These are phyloP conservation scores for Irena cyanogastra DNA, from an alignment of 2,113 vertebrate species.

Conservation along the genomic window DNA sequence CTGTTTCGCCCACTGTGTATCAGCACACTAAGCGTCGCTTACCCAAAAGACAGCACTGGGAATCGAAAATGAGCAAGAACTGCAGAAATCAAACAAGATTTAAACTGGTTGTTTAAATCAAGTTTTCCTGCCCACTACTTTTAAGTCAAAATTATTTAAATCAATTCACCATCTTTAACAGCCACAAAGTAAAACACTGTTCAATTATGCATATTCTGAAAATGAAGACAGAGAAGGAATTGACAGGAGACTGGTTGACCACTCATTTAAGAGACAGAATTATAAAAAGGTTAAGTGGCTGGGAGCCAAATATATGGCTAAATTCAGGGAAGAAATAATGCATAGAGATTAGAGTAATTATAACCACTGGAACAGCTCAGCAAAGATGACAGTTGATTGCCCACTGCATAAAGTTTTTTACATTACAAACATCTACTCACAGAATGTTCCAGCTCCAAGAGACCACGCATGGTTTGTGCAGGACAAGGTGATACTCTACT, in stretches of 20 bases:
- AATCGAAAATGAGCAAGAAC: background rate
- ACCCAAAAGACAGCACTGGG: background rate
- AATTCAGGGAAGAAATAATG: slow-evolving; percentile 11
- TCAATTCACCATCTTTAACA: background rate
- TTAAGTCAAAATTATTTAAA: slow-evolving; percentile 14
- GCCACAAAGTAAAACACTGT: background rate
- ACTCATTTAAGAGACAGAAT: slow-evolving; percentile 17
- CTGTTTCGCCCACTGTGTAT: rapidly evolving
- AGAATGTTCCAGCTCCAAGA: background rate
- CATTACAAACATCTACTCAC: rapidly evolving
- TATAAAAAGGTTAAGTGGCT: slow-evolving; percentile 35
- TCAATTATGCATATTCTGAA: slow-evolving; percentile 43
- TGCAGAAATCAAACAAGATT: background rate
- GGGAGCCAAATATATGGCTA: slow-evolving; percentile 7
- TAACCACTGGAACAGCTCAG: background rate
- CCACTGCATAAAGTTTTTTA: background rate
- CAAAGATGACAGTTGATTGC: background rate
- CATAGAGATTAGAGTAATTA: background rate
- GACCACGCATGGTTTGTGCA: rapidly evolving
- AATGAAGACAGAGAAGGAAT: slow-evolving; percentile 15
- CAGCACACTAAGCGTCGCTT: background rate
- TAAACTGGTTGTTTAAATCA: background rate
- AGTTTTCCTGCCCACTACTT: background rate
- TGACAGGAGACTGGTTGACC: background rate
- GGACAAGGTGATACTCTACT: background rate